Conservation (phyloP, 2,888 invertebrate species). For the Meganola albula region DNA sequence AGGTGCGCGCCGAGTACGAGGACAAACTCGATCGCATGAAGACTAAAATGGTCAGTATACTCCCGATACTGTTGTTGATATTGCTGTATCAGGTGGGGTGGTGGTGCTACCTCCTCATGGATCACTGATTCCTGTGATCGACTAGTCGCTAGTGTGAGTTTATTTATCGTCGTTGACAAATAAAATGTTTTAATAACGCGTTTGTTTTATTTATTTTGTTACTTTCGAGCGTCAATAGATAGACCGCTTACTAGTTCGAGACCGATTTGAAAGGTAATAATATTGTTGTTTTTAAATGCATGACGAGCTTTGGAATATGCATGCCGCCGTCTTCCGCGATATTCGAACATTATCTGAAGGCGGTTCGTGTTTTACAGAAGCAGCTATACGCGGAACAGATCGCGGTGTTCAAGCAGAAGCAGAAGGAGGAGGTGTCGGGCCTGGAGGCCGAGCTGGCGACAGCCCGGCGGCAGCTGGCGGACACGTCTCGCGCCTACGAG, state of each 20-base stretch:
- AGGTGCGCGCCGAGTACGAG: constrained; percentile 82
- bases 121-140: constrained; percentile 43
- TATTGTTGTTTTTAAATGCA: constrained; percentile 37
- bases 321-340: too few relatives aligned
- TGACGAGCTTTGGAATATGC: too few relatives aligned
- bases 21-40: constrained; percentile 88
- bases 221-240: constrained; percentile 46
- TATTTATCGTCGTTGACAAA: constrained; percentile 41
- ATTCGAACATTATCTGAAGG: constrained; percentile 4
- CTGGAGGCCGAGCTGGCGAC: constrained; percentile 70
- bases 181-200: constrained; percentile 51
- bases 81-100: constrained; percentile 69
- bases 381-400: constrained; percentile 81
- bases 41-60: constrained; percentile 85
- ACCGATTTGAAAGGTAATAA: constrained; percentile 51
- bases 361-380: constrained; percentile 61
- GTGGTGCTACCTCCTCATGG: constrained; percentile 68
- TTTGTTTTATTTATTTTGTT: constrained; percentile 61
- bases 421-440: constrained; percentile 69
- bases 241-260: constrained; percentile 19
- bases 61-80: constrained; percentile 65
- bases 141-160: neutral
- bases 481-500: constrained; percentile 53
- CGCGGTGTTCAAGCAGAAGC: constrained; percentile 63
- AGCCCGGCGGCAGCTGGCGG: constrained; percentile 69